Base-by-base conservation (phyloP, 2,888 invertebrate genomes). In the Ctenicera cuprea region DNA sequence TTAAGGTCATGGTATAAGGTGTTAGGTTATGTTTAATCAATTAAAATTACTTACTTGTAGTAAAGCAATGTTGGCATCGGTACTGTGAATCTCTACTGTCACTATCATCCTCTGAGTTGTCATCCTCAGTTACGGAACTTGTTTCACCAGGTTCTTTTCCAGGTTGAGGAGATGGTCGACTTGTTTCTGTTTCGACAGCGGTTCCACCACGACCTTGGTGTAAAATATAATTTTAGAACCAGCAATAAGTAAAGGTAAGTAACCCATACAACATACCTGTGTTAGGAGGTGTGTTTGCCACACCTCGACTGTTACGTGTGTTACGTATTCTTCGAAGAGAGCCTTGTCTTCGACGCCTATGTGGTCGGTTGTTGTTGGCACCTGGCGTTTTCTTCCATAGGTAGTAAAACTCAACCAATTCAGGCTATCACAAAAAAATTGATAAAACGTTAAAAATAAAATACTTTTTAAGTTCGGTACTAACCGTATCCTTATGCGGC, bases 311-410 rank as follows among this genome's bases (percentile, higher is more conserved):
- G 85, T 95, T 96, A 78, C 96, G 90, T 69, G 96, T 96, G 83
- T 95, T 95, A 78, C 96, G 92, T 79, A 96, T 96, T 83, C 97
- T 91, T 80, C 97, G 91, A 82, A 97, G 88, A 63, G 96, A 96
- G 81, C 94, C 94, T 86, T 95, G 96, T 65, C 97, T 90, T 78
- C 97, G 90, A 85, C 98, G 91, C 79, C 98, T 91, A 85, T 98
- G 97, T 26, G 98, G 98, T 80, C 98, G 92, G 87, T 97, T 97
- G 86, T 96, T 97, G 87, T 97, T 96, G 76, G 99, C 99, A 83
- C 97, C 97, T 18, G 98, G 97, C 43, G 98, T 98, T 89, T 99
- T 99, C 90, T 99, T 99, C 99, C 99, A 99, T 85, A 98, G 90
- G 89, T 99, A 99, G 89, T 99, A 99, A 89, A 97, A 99, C 87